Percentiles rank a stretch among this genome's conserved stretches.
These are phyloP conservation scores for Mimas tiliae DNA, from an alignment of 2,888 invertebrate genomes.

Conservation along the genomic window DNA sequence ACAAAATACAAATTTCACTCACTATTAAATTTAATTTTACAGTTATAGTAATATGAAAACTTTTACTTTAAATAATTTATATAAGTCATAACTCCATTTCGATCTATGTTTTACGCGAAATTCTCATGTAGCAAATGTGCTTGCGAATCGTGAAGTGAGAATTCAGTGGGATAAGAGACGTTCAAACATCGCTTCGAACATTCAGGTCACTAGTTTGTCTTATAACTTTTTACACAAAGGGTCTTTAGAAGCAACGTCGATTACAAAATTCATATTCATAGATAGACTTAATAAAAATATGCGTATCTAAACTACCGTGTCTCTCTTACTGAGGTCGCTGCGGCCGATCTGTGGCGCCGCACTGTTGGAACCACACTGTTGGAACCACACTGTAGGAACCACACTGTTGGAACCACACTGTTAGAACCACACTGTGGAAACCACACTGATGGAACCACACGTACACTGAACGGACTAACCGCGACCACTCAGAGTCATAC, in stretches of 20 bases:
- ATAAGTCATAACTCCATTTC: constrained; percentile 80
- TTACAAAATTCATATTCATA: constrained; percentile 81
- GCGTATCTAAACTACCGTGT: constrained; percentile 80
- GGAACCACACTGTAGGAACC: neutral
- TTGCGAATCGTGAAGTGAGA: constrained; percentile 81
- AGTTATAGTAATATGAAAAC: constrained; percentile 81
- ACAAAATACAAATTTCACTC: constrained; percentile 84
- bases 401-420: constrained; percentile 15
- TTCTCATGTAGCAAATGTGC: constrained; percentile 78
- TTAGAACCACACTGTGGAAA: too few relatives aligned
- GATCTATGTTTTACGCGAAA: constrained; percentile 73
- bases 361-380: too few relatives aligned
- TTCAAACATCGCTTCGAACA: constrained; percentile 78
- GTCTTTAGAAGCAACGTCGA: constrained; percentile 84
- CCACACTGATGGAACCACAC: too few relatives aligned
- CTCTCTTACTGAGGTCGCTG: constrained; percentile 56
- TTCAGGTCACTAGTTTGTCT: constrained; percentile 85
- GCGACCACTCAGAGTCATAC: constrained; percentile 72
- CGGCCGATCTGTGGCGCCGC: constrained; percentile 25
- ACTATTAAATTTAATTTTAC: constrained; percentile 84
- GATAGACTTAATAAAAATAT: constrained; percentile 84
- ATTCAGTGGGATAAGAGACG: constrained; percentile 79
- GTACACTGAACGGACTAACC: constrained; percentile 6
- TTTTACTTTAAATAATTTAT: constrained; percentile 80
- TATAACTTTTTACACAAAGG: constrained; percentile 82